Conservation (phyloP, 2,113 vertebrate species). For the Tetrax tetrax region DNA sequence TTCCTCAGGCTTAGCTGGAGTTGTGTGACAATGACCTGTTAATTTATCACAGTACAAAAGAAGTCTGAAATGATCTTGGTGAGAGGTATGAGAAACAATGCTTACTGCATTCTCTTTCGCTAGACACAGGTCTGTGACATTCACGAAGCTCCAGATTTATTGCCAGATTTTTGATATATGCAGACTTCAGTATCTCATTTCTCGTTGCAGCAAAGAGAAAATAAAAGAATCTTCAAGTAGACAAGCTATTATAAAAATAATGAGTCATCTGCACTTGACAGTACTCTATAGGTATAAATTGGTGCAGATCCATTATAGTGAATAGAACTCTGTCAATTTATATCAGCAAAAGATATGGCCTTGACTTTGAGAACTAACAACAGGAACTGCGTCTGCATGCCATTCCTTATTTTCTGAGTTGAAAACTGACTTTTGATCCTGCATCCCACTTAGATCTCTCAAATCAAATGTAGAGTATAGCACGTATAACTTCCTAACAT, state of each 20-base stretch:
- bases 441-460: not conserved
- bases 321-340: not conserved
- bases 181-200: not conserved
- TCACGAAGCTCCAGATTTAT: not conserved
- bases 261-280: not conserved
- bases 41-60: not conserved
- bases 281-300: not conserved
- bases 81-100: not conserved
- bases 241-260: not conserved
- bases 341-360: not conserved
- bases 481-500: not conserved
- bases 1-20: not conserved
- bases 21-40: not conserved
- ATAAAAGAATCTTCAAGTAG: not conserved
- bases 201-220: not conserved
- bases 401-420: not conserved
- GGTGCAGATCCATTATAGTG: not conserved
- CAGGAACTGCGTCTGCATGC: not conserved
- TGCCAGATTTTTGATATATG: not conserved
- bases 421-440: not conserved
- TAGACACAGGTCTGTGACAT: fast-evolving
- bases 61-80: not conserved
- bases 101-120: fast-evolving
- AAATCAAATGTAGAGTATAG: not conserved
- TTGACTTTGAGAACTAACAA: not conserved